Evolutionary conservation across 1,140 invertebrate species (phyloP).

Genomic region (Drosophila dunni): DNA sequence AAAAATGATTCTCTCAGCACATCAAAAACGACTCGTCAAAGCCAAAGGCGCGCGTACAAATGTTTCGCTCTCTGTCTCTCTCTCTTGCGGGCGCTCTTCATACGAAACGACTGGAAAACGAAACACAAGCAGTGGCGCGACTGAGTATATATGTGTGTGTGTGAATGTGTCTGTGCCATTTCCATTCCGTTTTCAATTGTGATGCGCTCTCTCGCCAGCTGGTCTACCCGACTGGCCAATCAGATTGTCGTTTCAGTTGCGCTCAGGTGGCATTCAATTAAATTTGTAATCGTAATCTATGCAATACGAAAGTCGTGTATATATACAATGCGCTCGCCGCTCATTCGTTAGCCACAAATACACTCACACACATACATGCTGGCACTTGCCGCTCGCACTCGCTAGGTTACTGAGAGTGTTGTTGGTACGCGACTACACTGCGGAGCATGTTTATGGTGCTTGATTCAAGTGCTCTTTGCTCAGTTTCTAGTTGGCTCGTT

Average conservation of each 20-base stretch:
- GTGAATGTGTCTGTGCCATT: constrained; percentile 29
- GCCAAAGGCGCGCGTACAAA: constrained; percentile 15
- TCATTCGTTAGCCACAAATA: constrained; percentile 59
- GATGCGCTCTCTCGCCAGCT: constrained; percentile 40
- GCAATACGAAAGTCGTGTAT: constrained; percentile 54
- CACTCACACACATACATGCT: not conserved
- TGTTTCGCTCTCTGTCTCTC: constrained; percentile 9
- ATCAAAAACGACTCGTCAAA: constrained; percentile 48
- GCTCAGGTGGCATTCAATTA: constrained; percentile 77
- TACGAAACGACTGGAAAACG: constrained; percentile 29
- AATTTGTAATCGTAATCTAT: constrained; percentile 78
- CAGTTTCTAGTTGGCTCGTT: constrained; percentile 9
- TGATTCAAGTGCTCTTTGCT: constrained; percentile 30
- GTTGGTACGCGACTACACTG: constrained; percentile 27
- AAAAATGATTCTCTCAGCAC: constrained; percentile 55
- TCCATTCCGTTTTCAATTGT: constrained; percentile 36
- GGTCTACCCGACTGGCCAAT: constrained; percentile 58
- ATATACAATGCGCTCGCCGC: constrained; percentile 49
- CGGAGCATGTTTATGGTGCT: constrained; percentile 21
- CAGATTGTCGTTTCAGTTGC: constrained; percentile 57
- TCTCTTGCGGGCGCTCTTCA: constrained; percentile 7
- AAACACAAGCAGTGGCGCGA: constrained; percentile 19
- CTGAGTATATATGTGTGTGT: not conserved
- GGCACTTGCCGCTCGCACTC: constrained; percentile 26
- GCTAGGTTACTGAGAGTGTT: not conserved